These are phyloP conservation scores for Ormyrus pomaceus DNA, from an alignment of 2,888 invertebrate species.

Conservation along the genomic window DNA sequence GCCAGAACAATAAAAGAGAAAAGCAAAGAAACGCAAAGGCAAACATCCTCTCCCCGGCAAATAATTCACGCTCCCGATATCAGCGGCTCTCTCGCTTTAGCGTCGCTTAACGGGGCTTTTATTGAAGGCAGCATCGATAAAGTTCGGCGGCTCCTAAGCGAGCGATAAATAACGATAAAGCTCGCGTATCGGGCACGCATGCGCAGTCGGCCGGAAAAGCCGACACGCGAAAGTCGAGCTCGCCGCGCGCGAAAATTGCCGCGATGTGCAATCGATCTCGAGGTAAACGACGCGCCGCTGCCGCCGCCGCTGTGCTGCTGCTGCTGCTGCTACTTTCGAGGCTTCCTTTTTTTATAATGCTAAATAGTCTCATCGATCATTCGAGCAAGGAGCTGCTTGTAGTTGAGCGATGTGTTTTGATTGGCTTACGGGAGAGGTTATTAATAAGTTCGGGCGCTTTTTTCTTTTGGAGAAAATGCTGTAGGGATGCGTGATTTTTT, in stretches of 20 bases:
- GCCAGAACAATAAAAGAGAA: no score
- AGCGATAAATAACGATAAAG: constrained; percentile 25
- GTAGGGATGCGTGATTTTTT: no score
- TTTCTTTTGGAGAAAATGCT: no score
- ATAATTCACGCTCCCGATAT: constrained; percentile 22
- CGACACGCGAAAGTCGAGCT: constrained; percentile 7
- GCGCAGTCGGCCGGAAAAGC: not conserved
- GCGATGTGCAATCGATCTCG: not conserved
- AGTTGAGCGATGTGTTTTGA: constrained; percentile 5
- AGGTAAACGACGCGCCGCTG: not conserved
- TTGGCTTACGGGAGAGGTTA: not conserved
- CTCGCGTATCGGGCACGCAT: not conserved
- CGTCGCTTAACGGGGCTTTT: constrained; percentile 31
- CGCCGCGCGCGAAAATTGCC: not conserved
- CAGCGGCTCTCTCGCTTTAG: constrained; percentile 12
- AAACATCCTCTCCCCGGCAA: not conserved
- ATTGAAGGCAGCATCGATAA: constrained; percentile 33
- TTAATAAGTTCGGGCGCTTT: no score
- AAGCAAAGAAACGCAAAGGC: no score
- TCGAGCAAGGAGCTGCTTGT: not conserved
- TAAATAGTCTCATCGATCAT: constrained; percentile 35
- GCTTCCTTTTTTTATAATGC: not conserved
- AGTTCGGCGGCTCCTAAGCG: constrained; percentile 2
- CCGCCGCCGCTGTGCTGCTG: no score
- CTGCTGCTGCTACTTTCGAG: not conserved